Evolutionary conservation across 2,113 vertebrate species (phyloP).

Genomic region (Indicator maculatus): DNA sequence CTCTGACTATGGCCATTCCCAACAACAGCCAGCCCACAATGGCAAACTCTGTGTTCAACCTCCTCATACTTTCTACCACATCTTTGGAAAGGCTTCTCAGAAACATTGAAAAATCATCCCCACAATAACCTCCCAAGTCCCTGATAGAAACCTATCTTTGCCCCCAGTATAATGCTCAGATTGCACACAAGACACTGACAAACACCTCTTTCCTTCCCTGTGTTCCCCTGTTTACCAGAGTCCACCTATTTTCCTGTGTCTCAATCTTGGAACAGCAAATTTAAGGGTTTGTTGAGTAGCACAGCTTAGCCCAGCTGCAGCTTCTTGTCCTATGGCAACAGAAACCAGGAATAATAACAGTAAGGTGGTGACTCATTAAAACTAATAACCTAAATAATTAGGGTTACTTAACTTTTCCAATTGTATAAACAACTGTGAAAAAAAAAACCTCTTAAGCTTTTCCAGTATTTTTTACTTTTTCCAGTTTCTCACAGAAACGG

Average conservation of each 20-base stretch:
- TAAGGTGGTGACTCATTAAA: constrained; percentile 62
- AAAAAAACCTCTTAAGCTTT: not conserved
- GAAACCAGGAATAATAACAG: constrained; percentile 47
- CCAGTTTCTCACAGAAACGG: not conserved
- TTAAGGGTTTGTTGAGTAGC: not conserved
- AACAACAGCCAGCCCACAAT: not conserved
- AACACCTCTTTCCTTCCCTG: not conserved
- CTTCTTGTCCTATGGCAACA: constrained; percentile 34
- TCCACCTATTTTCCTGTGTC: not conserved
- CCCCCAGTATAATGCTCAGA: not conserved
- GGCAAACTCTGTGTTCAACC: not conserved
- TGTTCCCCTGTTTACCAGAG: not conserved
- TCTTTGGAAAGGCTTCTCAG: not conserved
- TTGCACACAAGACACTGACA: not conserved
- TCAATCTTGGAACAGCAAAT: not conserved
- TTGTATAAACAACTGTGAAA: constrained; percentile 21
- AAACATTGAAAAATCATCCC: not conserved
- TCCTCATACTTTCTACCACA: accelerated
- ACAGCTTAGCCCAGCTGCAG: constrained; percentile 41
- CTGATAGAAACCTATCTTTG: not conserved
- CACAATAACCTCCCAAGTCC: not conserved
- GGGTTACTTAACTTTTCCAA: constrained; percentile 56
- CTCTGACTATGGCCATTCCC: not conserved
- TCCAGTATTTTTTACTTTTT: not conserved
- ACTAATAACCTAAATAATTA: constrained; percentile 67